phyloP scores from a whole-genome alignment of 2,797 vertebrate species.

The Lutjanus argentimaculatus region DNA sequence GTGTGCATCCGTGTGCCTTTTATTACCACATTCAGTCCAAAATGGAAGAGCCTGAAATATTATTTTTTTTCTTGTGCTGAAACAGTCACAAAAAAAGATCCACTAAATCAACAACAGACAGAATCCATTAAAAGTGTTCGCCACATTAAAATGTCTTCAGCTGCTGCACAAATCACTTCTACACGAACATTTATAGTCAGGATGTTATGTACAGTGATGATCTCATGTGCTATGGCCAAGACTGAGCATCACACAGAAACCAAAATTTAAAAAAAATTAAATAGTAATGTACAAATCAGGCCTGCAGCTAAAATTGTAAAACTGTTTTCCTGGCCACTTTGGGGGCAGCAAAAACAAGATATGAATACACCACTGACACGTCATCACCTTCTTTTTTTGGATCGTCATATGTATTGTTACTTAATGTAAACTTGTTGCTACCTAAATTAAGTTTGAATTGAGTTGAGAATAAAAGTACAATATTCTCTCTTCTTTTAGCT shows the following conservation, averaged over 20 bases:
- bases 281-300: background rate
- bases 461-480: no score
- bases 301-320: background rate
- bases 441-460: no score
- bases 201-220: constrained; percentile 1
- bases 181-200: background rate
- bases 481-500: no score
- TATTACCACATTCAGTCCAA: background rate
- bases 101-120: constrained; percentile 33
- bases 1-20: background rate
- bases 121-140: constrained; percentile 30
- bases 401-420: no score
- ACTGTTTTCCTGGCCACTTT: background rate
- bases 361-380: background rate
- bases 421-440: no score
- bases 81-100: constrained; percentile 12
- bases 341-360: background rate
- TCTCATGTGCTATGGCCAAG: background rate
- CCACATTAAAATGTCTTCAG: constrained; percentile 32
- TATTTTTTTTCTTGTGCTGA: background rate
- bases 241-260: background rate
- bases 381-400: background rate
- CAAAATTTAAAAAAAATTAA: background rate
- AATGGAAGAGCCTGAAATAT: background rate
- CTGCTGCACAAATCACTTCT: constrained; percentile 19